These are phyloP conservation scores for Trachelus troglodyta DNA, from an alignment of 2,888 invertebrate species.

Conservation along the genomic window DNA sequence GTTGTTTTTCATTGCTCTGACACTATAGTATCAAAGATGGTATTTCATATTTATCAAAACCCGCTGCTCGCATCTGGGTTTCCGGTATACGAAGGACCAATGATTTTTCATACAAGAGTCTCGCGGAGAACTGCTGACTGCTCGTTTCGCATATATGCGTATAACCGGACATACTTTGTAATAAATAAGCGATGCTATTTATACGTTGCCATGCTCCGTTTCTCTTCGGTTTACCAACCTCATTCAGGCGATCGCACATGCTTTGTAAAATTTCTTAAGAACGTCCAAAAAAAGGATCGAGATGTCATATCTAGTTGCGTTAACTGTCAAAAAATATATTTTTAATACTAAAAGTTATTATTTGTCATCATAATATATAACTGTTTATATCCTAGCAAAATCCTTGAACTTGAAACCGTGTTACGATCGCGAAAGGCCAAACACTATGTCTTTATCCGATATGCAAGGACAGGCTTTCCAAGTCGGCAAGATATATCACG, in stretches of 20 bases:
- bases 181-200: not conserved
- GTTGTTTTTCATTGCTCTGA: not conserved
- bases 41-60: not conserved
- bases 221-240: not conserved
- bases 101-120: not conserved
- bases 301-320: not conserved
- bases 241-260: not conserved
- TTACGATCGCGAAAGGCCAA: not conserved
- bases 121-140: not conserved
- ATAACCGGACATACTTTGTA: not conserved
- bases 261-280: not conserved
- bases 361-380: not conserved
- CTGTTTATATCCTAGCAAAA: not conserved
- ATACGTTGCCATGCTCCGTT: not conserved
- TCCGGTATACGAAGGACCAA: not conserved
- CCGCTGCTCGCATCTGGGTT: not conserved
- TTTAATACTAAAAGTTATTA: not conserved
- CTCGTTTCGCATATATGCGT: not conserved
- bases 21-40: not conserved
- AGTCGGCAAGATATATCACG: not conserved
- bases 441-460: not conserved
- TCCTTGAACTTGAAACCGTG: not conserved
- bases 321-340: not conserved
- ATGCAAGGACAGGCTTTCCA: not conserved
- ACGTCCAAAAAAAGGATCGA: not conserved